These are phyloP conservation scores for Sinhomidia bicolor DNA, from an alignment of 2,888 invertebrate species.

Conservation along the genomic window DNA sequence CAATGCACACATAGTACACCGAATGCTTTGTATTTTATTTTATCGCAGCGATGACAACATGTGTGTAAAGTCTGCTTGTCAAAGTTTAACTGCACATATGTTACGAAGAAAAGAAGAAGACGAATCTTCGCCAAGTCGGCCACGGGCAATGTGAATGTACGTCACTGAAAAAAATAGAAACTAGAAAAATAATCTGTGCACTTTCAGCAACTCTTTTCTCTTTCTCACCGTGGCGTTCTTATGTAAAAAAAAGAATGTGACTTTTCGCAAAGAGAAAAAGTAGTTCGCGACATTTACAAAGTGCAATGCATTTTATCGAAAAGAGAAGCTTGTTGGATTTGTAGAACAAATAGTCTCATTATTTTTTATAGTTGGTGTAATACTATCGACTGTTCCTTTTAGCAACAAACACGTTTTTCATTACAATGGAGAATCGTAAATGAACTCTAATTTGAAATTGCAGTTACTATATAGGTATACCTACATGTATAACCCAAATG, in stretches of 20 bases:
- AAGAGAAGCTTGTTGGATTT: background rate
- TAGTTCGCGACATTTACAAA: conserved; percentile 5
- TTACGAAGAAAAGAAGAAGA: conserved; percentile 2
- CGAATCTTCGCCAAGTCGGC: conserved; percentile 74
- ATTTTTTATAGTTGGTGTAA: background rate
- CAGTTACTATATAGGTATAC: background rate
- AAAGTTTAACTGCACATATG: conserved; percentile 66
- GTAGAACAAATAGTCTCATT: conserved; percentile 27
- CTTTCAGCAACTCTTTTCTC: background rate
- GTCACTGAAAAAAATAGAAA: background rate
- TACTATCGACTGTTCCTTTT: conserved; percentile 10
- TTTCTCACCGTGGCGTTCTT: background rate
- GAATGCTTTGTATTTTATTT: conserved; percentile 52
- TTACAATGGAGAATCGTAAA: background rate
- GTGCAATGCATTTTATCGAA: background rate
- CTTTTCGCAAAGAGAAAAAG: conserved; percentile 27
- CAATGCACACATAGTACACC: background rate
- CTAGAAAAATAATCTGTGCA: conserved; percentile 1
- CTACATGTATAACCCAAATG: background rate
- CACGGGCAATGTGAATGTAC: conserved; percentile 71
- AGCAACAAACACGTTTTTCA: conserved; percentile 18
- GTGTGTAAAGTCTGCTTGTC: conserved; percentile 60
- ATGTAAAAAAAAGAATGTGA: background rate
- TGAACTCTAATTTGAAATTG: background rate
- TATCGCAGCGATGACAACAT: conserved; percentile 69